These are phyloP conservation scores for Ips nitidus DNA, from an alignment of 1,140 invertebrate genomes.

Conservation along the genomic window DNA sequence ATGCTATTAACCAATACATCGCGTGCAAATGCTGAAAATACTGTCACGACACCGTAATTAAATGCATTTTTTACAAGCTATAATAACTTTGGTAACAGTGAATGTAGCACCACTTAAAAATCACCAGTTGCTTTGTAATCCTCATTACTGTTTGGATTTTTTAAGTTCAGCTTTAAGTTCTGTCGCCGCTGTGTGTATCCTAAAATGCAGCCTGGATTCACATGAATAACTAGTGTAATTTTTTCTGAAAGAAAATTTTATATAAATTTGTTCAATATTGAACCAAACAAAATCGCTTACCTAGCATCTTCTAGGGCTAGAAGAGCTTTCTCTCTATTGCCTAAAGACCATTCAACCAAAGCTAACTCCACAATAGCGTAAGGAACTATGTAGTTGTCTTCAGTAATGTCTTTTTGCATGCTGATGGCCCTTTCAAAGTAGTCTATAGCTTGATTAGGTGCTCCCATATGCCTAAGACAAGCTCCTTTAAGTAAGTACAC, in stretches of 20 bases:
- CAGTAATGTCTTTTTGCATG: constrained; percentile 76
- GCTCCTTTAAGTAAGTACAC: constrained; percentile 80
- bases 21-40: too few species aligned
- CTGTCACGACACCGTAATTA: too few species aligned
- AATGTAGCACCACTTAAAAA: too few species aligned
- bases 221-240: constrained; percentile 87
- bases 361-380: constrained; percentile 87
- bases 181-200: constrained; percentile 79
- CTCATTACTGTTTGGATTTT: constrained; percentile 12
- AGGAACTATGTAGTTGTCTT: constrained; percentile 84
- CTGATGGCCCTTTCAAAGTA: constrained; percentile 69
- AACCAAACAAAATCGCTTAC: constrained; percentile 23
- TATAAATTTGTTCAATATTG: background rate
- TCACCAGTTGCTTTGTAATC: too few species aligned
- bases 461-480: constrained; percentile 74
- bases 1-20: too few species aligned
- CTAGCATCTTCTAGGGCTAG: constrained; percentile 71
- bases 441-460: constrained; percentile 72
- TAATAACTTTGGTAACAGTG: too few species aligned
- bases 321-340: constrained; percentile 67
- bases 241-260: constrained; percentile 61
- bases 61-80: too few species aligned
- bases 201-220: constrained; percentile 89
- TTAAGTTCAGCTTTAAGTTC: constrained; percentile 49
- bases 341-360: constrained; percentile 70